These are phyloP conservation scores for Bradypus variegatus DNA, from an alignment of 2,797 vertebrate species.

Conservation along the genomic window DNA sequence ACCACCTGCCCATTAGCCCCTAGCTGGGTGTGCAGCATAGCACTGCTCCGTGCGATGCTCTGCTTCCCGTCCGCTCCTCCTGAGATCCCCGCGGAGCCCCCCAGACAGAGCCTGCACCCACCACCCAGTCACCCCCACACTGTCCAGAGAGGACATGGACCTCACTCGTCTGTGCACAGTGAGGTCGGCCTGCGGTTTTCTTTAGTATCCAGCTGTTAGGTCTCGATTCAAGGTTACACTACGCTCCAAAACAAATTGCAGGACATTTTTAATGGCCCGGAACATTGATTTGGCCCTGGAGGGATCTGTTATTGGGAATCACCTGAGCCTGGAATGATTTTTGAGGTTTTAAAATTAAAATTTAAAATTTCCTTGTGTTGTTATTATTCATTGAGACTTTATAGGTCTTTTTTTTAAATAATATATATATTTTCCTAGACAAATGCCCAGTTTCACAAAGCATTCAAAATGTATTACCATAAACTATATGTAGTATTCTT, in stretches of 20 bases:
- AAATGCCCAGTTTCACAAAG: not conserved
- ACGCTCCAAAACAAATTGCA: not conserved
- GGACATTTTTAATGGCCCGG: not conserved
- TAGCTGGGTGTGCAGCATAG: rapidly evolving
- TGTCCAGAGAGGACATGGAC: rapidly evolving
- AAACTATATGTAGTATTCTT: not conserved
- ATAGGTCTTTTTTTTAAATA: not conserved
- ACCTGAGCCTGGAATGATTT: not conserved
- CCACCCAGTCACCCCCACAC: rapidly evolving
- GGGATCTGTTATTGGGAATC: not conserved
- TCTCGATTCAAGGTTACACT: not conserved
- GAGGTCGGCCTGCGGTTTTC: not conserved
- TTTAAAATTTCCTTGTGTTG: not conserved
- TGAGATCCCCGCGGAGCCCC: not conserved
- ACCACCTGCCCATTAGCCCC: not conserved
- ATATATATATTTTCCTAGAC: not conserved
- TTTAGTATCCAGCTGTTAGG: not conserved
- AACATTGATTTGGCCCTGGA: not conserved
- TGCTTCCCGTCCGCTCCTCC: not conserved
- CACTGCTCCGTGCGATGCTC: not conserved
- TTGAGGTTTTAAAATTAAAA: not conserved
- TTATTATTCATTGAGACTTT: not conserved
- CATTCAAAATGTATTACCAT: not conserved
- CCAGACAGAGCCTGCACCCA: rapidly evolving
- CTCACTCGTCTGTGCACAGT: rapidly evolving